Evolutionary conservation across 2,888 invertebrate species (phyloP).

Genomic region (Trachelus stipa): DNA sequence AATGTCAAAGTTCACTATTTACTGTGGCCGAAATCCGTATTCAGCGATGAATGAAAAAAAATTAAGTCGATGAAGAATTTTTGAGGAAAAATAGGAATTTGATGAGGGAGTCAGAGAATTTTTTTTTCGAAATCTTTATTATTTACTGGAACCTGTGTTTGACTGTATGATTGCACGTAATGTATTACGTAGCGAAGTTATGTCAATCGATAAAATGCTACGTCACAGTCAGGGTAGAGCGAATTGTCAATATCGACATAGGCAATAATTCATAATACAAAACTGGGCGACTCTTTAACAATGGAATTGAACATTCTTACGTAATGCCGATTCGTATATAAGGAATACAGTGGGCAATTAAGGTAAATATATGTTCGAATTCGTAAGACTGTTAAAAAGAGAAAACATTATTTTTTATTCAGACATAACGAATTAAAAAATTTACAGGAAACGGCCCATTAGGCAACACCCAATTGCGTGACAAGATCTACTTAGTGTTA

Average conservation of each 20-base stretch:
- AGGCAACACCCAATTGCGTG: too few species aligned
- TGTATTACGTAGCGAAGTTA: background rate
- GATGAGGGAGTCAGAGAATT: background rate
- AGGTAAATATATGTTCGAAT: background rate
- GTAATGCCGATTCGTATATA: background rate
- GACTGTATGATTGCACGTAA: background rate
- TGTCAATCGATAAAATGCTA: background rate
- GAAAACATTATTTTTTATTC: too few species aligned
- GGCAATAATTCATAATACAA: background rate
- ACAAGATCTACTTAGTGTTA: too few species aligned
- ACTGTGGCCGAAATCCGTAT: too few species aligned
- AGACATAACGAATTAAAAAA: too few species aligned
- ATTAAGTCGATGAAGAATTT: too few species aligned
- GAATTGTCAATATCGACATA: background rate
- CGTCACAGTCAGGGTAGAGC: background rate
- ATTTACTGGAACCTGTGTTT: background rate
- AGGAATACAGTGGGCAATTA: background rate
- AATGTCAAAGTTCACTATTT: too few species aligned
- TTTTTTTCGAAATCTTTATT: background rate
- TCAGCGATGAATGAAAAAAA: too few species aligned
- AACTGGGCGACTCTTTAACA: background rate
- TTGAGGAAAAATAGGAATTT: background rate
- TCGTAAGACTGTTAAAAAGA: background rate
- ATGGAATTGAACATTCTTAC: background rate
- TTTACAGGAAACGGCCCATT: too few species aligned